Conservation (phyloP, 2,113 vertebrate genomes). For the Rhizomys pruinosus region DNA sequence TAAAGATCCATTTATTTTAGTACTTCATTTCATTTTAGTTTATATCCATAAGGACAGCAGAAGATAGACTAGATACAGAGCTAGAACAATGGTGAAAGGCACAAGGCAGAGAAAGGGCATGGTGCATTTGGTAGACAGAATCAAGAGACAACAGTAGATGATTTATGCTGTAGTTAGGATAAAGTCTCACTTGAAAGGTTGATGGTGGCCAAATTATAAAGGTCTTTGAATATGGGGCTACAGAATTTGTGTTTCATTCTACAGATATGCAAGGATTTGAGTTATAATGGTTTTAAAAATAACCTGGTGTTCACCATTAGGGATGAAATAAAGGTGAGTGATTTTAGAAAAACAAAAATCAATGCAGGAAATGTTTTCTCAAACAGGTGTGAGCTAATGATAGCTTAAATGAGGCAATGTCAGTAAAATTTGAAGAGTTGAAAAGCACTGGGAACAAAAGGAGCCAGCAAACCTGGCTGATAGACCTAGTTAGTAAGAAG, state of each 20-base stretch:
- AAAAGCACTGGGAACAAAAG: neutral
- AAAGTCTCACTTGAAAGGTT: neutral
- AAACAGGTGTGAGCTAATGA: conserved; percentile 52
- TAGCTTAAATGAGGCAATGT: neutral
- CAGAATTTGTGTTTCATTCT: conserved; percentile 1
- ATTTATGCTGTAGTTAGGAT: neutral
- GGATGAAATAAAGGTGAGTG: neutral
- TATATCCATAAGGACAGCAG: neutral
- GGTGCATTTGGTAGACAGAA: neutral
- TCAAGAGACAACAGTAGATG: neutral
- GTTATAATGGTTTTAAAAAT: conserved; percentile 28
- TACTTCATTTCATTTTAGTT: neutral
- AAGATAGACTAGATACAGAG: neutral
- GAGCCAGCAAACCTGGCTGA: neutral
- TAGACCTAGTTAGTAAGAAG: neutral
- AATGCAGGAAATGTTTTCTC: conserved; percentile 31
- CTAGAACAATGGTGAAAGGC: neutral
- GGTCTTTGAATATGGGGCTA: neutral
- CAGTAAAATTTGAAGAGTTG: neutral
- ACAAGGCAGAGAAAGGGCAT: neutral
- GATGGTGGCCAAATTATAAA: neutral
- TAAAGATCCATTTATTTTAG: neutral
- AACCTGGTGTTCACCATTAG: neutral
- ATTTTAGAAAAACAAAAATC: conserved; percentile 29
- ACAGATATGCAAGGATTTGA: neutral